phyloP scores from a whole-genome alignment of 2,113 vertebrate species.

The Montifringilla adamsi region DNA sequence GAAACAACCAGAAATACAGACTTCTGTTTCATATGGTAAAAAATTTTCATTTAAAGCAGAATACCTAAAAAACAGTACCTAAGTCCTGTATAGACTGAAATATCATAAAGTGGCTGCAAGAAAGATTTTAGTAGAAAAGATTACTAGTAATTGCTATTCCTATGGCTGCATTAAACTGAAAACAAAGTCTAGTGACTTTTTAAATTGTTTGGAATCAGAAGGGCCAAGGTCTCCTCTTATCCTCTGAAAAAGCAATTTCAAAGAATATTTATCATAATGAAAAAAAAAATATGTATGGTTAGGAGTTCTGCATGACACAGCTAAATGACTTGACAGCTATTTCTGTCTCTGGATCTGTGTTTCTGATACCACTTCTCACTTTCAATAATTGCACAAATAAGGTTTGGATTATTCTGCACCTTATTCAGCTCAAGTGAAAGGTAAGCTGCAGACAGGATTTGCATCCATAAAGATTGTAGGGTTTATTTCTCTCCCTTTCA shows the following conservation, averaged over 20 bases:
- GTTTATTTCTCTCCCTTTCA: not conserved
- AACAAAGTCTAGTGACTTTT: not conserved
- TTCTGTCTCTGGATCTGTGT: not conserved
- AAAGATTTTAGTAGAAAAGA: not conserved
- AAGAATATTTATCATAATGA: not conserved
- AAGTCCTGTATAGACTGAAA: not conserved
- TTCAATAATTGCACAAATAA: not conserved
- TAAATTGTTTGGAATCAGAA: not conserved
- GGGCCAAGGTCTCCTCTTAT: not conserved
- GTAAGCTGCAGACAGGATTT: not conserved
- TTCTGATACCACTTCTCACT: not conserved
- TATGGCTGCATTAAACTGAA: not conserved
- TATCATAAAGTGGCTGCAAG: not conserved
- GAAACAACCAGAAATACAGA: not conserved
- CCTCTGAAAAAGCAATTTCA: not conserved
- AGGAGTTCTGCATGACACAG: not conserved
- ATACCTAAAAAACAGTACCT: not conserved
- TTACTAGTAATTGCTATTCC: not conserved
- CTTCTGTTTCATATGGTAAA: not conserved
- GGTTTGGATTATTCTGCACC: not conserved
- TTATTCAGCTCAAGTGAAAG: not conserved
- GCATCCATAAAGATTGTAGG: not conserved
- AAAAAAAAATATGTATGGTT: not conserved
- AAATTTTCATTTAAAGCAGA: not conserved
- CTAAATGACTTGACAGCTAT: not conserved